Percentiles rank a stretch among this genome's conserved stretches.
These are phyloP conservation scores for Porites cylindrica DNA, from an alignment of 92 coral and sea anemone genomes.

Conservation along the genomic window DNA sequence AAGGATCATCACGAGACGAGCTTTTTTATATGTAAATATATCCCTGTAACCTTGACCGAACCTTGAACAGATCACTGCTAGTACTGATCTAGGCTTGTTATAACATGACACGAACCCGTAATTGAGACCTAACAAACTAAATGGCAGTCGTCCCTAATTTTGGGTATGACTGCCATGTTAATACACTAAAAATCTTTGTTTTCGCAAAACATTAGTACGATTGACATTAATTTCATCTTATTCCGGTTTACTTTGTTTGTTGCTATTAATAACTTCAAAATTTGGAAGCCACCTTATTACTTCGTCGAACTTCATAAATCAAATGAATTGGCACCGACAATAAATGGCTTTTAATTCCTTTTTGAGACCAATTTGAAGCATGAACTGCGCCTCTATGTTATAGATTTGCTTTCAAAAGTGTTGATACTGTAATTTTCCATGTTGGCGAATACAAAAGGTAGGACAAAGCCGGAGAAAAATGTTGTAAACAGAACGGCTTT, in stretches of 20 bases:
- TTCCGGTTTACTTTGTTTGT: neutral
- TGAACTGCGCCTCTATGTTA: neutral
- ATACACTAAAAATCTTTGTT: conserved; percentile 20
- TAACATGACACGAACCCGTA: too few species aligned
- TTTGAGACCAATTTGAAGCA: too few species aligned
- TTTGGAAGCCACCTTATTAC: neutral
- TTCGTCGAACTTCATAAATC: neutral
- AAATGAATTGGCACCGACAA: neutral
- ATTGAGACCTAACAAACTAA: neutral
- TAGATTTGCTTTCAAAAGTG: neutral
- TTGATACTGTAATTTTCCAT: neutral
- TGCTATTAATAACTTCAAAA: neutral
- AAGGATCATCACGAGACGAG: too few species aligned
- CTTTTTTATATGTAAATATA: too few species aligned
- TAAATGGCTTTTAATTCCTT: neutral
- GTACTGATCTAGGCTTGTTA: too few species aligned
- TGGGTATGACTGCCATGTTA: neutral
- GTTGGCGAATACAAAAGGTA: neutral
- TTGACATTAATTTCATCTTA: neutral
- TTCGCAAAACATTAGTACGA: neutral
- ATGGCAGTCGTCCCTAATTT: neutral
- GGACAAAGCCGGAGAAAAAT: neutral
- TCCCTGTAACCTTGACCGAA: too few species aligned
- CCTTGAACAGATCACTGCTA: too few species aligned
- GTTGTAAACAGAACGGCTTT: neutral